phyloP scores from a whole-genome alignment of 2,888 invertebrate genomes.

The Leptinotarsa peninsularis region DNA sequence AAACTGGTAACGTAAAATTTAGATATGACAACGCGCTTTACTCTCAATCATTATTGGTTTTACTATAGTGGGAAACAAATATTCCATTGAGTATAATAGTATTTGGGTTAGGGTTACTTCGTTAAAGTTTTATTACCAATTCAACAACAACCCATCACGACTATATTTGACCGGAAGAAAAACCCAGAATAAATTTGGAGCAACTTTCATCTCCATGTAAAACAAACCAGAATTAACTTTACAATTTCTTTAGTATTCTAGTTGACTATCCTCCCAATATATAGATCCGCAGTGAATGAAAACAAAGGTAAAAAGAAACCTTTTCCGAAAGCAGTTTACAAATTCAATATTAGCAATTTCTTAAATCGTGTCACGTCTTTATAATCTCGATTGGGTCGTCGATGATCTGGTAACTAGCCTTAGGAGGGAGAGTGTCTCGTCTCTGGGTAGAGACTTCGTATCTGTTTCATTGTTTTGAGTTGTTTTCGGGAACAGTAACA shows the following conservation, averaged over 20 bases:
- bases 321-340: slow-evolving; percentile 40
- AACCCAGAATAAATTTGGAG: too few species aligned
- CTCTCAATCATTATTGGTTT: too few species aligned
- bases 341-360: slow-evolving; percentile 54
- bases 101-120: too few species aligned
- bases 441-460: background rate
- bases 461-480: background rate
- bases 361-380: slow-evolving; percentile 53
- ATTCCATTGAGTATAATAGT: too few species aligned
- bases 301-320: slow-evolving; percentile 24
- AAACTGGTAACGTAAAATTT: too few species aligned
- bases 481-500: background rate
- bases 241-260: background rate
- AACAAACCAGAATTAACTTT: too few species aligned
- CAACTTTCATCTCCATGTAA: too few species aligned
- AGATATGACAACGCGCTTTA: too few species aligned
- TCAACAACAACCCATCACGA: too few species aligned
- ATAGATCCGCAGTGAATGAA: background rate
- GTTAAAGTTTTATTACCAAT: too few species aligned
- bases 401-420: slow-evolving; percentile 50
- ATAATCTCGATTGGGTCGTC: slow-evolving; percentile 50
- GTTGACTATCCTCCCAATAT: background rate
- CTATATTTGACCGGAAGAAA: too few species aligned
- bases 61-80: too few species aligned
- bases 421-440: slow-evolving; percentile 21